These are phyloP conservation scores for Sapajus apella DNA, from an alignment of 2,113 vertebrate species.

Conservation along the genomic window DNA sequence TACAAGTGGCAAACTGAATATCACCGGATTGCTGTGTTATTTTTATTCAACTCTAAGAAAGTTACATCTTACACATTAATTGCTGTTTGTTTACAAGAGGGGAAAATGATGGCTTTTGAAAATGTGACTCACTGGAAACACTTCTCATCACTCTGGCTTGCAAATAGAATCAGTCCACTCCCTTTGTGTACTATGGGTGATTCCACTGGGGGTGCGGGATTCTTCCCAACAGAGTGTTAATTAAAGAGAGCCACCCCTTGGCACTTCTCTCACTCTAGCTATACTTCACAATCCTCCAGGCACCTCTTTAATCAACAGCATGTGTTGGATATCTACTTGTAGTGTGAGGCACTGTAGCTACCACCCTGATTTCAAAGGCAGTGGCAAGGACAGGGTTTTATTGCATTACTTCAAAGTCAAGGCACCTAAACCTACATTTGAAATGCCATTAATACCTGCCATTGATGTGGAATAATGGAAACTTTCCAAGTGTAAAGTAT, in stretches of 20 bases:
- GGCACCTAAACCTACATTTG: not conserved
- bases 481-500: not conserved
- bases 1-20: conserved; percentile 49
- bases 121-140: conserved; percentile 68
- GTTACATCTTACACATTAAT: conserved; percentile 56
- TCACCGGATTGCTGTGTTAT: conserved; percentile 55
- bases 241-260: conserved; percentile 72
- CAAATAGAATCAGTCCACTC: conserved; percentile 65
- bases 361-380: conserved; percentile 33
- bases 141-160: conserved; percentile 56
- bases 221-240: conserved; percentile 72
- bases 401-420: conserved; percentile 32
- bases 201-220: conserved; percentile 33
- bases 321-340: conserved; percentile 49
- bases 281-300: conserved; percentile 60
- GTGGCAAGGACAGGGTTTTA: conserved; percentile 15
- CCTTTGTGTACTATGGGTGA: conserved; percentile 23
- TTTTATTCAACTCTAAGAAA: conserved; percentile 68
- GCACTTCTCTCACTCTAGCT: conserved; percentile 16
- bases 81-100: conserved; percentile 71
- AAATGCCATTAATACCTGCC: not conserved
- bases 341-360: not conserved
- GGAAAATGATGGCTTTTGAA: conserved; percentile 60
- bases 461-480: not conserved
- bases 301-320: conserved; percentile 58